Evolutionary conservation across 1,140 invertebrate species (phyloP).

Genomic region (Eubasilissa regina): DNA sequence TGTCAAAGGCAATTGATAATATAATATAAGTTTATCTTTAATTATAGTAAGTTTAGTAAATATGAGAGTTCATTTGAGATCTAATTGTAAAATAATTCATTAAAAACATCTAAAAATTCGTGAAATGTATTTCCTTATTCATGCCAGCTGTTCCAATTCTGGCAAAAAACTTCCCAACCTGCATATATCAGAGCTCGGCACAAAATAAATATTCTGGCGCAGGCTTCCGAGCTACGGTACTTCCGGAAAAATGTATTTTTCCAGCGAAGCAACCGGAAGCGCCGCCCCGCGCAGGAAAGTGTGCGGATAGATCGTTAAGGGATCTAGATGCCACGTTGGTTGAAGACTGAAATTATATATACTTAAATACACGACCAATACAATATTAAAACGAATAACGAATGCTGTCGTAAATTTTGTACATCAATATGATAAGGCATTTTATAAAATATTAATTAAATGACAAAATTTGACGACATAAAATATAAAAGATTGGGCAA

Average conservation of each 20-base stretch:
- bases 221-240: background rate
- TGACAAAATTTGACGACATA: no score
- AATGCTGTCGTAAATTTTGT: no score
- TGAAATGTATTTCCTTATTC: background rate
- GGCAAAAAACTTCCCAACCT: background rate
- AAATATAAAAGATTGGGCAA: no score
- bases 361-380: background rate
- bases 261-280: constrained; percentile 7
- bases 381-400: background rate
- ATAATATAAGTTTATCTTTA: no score
- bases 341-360: background rate
- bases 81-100: no score
- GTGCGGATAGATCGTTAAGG: background rate
- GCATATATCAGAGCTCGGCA: constrained; percentile 1
- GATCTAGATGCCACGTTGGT: background rate
- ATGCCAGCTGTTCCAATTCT: background rate
- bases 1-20: no score
- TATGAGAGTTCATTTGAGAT: no score
- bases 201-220: constrained; percentile 19
- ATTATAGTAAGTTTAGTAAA: no score
- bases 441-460: no score
- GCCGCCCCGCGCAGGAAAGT: background rate
- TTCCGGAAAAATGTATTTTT: constrained; percentile 26
- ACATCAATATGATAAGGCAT: no score
- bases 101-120: no score